phyloP scores from a whole-genome alignment of 2,888 invertebrate genomes.

The Lottia scabra region DNA sequence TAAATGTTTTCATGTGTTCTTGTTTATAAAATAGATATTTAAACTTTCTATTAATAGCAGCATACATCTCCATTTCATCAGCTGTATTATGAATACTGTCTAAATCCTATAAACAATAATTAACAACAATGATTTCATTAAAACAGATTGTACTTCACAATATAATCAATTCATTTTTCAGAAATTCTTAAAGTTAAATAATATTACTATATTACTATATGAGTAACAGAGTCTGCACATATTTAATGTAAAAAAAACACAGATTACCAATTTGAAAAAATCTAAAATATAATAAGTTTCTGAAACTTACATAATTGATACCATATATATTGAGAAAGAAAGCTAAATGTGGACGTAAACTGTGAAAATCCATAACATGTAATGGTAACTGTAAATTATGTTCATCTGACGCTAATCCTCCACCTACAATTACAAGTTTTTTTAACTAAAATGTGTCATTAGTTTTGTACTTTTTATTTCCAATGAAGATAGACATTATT shows the following conservation, averaged over 20 bases:
- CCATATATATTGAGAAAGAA: constrained; percentile 63
- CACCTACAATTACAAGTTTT: constrained; percentile 44
- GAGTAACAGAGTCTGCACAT: too few relatives aligned
- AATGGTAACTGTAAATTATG: constrained; percentile 57
- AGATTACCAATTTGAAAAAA: background rate
- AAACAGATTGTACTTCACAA: too few relatives aligned
- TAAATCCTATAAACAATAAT: constrained; percentile 53
- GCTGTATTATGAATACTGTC: constrained; percentile 55
- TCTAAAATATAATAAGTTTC: background rate
- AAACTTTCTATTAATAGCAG: constrained; percentile 63
- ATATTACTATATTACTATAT: too few relatives aligned
- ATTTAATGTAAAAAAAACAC: too few relatives aligned
- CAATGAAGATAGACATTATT: too few relatives aligned
- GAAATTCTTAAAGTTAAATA: too few relatives aligned
- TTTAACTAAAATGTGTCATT: too few relatives aligned
- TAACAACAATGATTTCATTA: too few relatives aligned
- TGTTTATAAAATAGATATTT: constrained; percentile 61
- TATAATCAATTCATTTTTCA: too few relatives aligned
- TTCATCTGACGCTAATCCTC: constrained; percentile 64
- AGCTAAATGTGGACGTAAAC: constrained; percentile 59
- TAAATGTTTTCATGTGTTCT: constrained; percentile 65
- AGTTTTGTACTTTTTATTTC: too few relatives aligned
- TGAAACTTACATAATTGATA: constrained; percentile 57
- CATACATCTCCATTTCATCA: constrained; percentile 69
- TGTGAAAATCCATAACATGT: constrained; percentile 57